phyloP scores from a whole-genome alignment of 1,140 invertebrate species.

The Solen grandis region DNA sequence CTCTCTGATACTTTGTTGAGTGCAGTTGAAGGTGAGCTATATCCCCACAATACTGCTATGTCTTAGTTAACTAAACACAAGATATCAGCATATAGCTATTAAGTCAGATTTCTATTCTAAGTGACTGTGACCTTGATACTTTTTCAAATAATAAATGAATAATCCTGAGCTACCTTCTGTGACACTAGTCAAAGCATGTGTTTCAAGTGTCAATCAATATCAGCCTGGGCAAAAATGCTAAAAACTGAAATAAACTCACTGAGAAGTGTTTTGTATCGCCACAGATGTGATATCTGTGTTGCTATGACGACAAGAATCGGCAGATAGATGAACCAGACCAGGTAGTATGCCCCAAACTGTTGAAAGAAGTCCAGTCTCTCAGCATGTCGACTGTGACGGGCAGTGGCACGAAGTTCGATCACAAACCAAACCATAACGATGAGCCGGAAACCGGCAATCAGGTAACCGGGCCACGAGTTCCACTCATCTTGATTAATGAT shows the following conservation, averaged over 20 bases:
- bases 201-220: no score
- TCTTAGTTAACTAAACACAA: no score
- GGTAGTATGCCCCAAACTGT: slow-evolving; percentile 97
- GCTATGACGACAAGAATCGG: slow-evolving; percentile 96
- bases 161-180: no score
- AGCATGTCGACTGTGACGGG: slow-evolving; percentile 79
- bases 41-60: no score
- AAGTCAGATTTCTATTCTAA: no score
- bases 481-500: slow-evolving; percentile 98
- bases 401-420: slow-evolving; percentile 88
- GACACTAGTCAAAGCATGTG: no score
- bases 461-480: slow-evolving; percentile 97
- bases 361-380: slow-evolving; percentile 95
- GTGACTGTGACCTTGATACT: no score
- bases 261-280: slow-evolving; percentile 96
- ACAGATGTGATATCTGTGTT: slow-evolving; percentile 94
- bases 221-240: no score
- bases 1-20: no score
- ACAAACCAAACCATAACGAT: slow-evolving; percentile 98
- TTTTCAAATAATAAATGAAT: no score
- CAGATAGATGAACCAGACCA: slow-evolving; percentile 99
- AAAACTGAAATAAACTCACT: slow-evolving; percentile 85
- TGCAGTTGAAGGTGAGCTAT: no score
- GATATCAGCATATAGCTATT: no score
- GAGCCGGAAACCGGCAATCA: slow-evolving; percentile 92